Evolutionary conservation across 2,797 vertebrate species (phyloP), one percentile per base, ranked within the genome.

Genomic region (Hipposideros larvatus): DNA sequence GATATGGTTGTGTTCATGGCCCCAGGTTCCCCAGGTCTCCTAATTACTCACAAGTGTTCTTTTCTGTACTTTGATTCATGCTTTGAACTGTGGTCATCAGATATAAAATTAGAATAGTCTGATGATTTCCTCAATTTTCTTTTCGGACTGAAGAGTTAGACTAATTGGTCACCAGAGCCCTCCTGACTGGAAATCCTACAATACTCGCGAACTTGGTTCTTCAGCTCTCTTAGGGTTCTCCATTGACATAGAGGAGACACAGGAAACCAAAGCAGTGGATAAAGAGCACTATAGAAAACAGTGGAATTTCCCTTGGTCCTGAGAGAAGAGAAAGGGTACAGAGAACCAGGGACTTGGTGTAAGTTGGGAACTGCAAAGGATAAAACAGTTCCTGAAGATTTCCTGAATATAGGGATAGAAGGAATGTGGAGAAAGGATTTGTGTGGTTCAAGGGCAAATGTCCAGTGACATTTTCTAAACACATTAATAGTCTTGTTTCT

Each of bases 391-490:
- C 16, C 61, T 88, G 43, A 90, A 57, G 55, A 91, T 55, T 87
- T 82, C 46, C 83, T 96, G 22, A 74, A 63, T 83, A 11, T 83
- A 43, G 19, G 34, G 4, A 26, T 70, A 70, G 80, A 82, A 82
- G 37, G 24, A 2, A 48, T 2, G 19, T 16, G 1, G 11, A 78
- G 21, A 93, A 21, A 77, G 9, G 14, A 80, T 51, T 95, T 90
- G 15, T 73, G 74, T 87, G 10, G 15, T 74, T 86, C 13, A 71
- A 75, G n/a, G 16, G 13, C 6, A 88, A 87, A 22, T 77, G 65
- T 88, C 53, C 41, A 24, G 8, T n/a, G 79, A 70, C 55, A 83
- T 68, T 14, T 91, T 94, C 66, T 89, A 85, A 95, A 46, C 24
- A 73, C 7, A 24, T 3, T 34, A n/a, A 78, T 57, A 11, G 1